Percentiles rank a stretch among this genome's conserved stretches.
These are phyloP conservation scores for Phrynocephalus vlangalii DNA, from an alignment of 2,797 vertebrate species.

Conservation along the genomic window DNA sequence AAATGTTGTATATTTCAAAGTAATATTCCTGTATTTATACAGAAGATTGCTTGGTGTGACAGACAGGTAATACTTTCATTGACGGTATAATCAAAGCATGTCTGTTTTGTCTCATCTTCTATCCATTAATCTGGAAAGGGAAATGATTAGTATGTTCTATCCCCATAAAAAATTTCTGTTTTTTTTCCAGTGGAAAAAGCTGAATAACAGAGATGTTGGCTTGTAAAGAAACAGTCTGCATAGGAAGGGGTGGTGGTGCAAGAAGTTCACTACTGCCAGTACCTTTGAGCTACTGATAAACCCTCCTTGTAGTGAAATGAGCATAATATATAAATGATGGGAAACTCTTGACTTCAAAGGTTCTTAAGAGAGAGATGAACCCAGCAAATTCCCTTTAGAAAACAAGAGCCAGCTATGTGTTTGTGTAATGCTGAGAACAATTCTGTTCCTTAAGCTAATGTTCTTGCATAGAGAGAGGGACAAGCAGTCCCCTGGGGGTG, in stretches of 20 bases:
- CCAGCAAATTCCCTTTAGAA: conserved; percentile 45
- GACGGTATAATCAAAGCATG: conserved; percentile 44
- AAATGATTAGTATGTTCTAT: conserved; percentile 56
- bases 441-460: conserved; percentile 24
- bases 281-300: conserved; percentile 45
- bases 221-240: conserved; percentile 8
- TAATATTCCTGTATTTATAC: conserved; percentile 63
- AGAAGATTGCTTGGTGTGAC: conserved; percentile 48
- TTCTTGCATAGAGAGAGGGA: conserved; percentile 25
- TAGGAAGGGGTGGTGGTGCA: not conserved
- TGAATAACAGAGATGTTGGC: conserved; percentile 27
- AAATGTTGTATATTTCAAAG: conserved; percentile 50
- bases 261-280: conserved; percentile 23
- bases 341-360: not conserved
- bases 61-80: conserved; percentile 60
- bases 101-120: conserved; percentile 59
- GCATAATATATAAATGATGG: conserved; percentile 14
- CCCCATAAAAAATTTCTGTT: not conserved
- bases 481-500: conserved; percentile 33
- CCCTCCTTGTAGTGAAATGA: conserved; percentile 12
- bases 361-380: conserved; percentile 37
- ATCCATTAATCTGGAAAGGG: conserved; percentile 51
- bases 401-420: conserved; percentile 34
- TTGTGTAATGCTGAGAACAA: conserved; percentile 26
- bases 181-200: not conserved